These are phyloP conservation scores for Yponomeuta cagnagella DNA, from an alignment of 2,888 invertebrate genomes.

Conservation along the genomic window DNA sequence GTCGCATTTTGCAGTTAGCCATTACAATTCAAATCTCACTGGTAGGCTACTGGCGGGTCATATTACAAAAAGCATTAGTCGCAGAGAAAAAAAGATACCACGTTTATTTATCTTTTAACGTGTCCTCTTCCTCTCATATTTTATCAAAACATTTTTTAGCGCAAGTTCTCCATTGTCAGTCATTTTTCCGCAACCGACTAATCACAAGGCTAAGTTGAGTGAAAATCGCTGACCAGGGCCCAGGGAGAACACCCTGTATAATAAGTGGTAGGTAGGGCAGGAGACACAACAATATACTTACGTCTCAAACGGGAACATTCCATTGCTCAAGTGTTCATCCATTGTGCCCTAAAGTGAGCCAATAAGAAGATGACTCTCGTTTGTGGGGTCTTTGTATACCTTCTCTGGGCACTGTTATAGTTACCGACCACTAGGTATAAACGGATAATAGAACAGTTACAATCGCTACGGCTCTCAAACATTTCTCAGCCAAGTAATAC, in stretches of 20 bases:
- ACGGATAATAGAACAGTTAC: neutral
- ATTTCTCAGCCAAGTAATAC: neutral
- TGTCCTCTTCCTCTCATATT: too few relatives aligned
- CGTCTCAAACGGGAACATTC: slow-evolving; percentile 40
- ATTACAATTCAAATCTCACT: too few relatives aligned
- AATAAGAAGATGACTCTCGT: slow-evolving; percentile 54
- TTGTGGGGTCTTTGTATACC: slow-evolving; percentile 44
- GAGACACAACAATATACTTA: neutral
- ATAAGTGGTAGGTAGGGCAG: neutral
- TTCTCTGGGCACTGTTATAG: neutral
- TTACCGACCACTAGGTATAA: neutral
- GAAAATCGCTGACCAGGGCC: too few relatives aligned
- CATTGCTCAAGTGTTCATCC: slow-evolving; percentile 39
- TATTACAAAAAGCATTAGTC: too few relatives aligned
- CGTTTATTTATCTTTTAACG: too few relatives aligned
- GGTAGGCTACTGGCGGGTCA: too few relatives aligned
- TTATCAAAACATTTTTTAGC: too few relatives aligned
- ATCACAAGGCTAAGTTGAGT: too few relatives aligned
- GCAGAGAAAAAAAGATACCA: too few relatives aligned
- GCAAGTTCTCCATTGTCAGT: too few relatives aligned
- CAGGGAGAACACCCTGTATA: neutral
- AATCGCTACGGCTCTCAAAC: neutral
- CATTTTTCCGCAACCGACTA: too few relatives aligned
- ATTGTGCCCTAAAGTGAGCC: slow-evolving; percentile 58
- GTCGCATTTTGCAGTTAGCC: too few relatives aligned